Base-by-base conservation (phyloP, 1,140 invertebrate genomes). In the Meteorus sp. region DNA sequence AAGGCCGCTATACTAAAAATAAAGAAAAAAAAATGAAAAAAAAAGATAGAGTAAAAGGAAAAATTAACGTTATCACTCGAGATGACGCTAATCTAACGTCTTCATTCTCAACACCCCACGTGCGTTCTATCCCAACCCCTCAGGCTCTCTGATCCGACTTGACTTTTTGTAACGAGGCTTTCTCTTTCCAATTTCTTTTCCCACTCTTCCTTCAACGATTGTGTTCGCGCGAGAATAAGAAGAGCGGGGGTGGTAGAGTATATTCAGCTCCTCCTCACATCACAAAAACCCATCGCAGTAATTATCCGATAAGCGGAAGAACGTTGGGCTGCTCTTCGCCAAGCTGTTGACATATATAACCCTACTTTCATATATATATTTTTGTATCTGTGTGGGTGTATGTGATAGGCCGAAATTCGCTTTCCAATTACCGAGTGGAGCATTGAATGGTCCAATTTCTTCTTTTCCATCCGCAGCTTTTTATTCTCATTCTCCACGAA, bases 51-150 rank as follows among this genome's bases (percentile, higher is more conserved):
- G 59, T 56, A 53, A 60, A 56, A 63, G 35, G 44, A 60, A 51
- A 47, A 56, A 58, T 56, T 67, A 72, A 74, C 71, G 73, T 72
- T 75, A 78, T 78, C 76, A 73, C 69, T 68, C 64, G 69, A 77
- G 75, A 78, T 78, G 75, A 78, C 73, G 73, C 76, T 78, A 79
- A 79, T 79, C 74, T 77, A 68, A 72, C 67, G 67, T 67, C 67
- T 77, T 68, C 68, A 68, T 70, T 67, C 15, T 17, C 37, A 19
- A 15, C 6, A 17, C 68, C 68, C 69, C 54, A 58, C 65, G 56
- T 33, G 6, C 41, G 25, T 44, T 43, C 22, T 44, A 48, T 33
- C n/a, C 11, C 43, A 29, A 9, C 11, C 48, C 19, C 58, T 66
- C 60, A 20, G 52, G 60, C n/a, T n/a, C n/a, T n/a, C 68, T 71